Evolutionary conservation across 2,797 vertebrate genomes (phyloP).

Genomic region (Ficedula albicollis): DNA sequence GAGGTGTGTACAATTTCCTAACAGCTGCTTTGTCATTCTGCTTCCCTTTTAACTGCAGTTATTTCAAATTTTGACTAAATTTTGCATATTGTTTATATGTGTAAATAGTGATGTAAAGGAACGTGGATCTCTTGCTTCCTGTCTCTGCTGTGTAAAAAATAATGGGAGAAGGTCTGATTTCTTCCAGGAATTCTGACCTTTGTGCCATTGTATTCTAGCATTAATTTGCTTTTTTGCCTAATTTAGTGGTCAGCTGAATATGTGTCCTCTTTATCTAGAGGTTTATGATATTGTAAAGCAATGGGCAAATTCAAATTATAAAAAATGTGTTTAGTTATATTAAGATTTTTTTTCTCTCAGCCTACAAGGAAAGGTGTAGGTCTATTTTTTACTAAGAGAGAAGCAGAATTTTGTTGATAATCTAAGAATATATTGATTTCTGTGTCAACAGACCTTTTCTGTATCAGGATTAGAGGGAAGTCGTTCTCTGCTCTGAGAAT

Average conservation of each 20-base stretch:
- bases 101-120: neutral
- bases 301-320: neutral
- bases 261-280: neutral
- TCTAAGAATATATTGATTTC: neutral
- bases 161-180: neutral
- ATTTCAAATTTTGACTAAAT: neutral
- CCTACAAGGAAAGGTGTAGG: neutral
- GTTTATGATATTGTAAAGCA: neutral
- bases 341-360: neutral
- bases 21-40: neutral
- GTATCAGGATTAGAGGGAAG: neutral
- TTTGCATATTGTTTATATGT: neutral
- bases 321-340: neutral
- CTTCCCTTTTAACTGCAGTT: neutral
- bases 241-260: neutral
- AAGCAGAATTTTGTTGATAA: neutral
- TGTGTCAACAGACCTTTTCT: neutral
- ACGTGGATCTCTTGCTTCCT: neutral
- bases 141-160: neutral
- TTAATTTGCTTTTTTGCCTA: neutral
- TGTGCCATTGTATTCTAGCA: neutral
- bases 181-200: neutral
- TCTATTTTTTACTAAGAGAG: neutral
- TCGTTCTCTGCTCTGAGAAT: neutral
- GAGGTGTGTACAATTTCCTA: constrained; percentile 73